Percentiles rank a stretch among this genome's conserved stretches.
Conservation (phyloP, 2,888 invertebrate genomes). For the Limenitis camilla region DNA sequence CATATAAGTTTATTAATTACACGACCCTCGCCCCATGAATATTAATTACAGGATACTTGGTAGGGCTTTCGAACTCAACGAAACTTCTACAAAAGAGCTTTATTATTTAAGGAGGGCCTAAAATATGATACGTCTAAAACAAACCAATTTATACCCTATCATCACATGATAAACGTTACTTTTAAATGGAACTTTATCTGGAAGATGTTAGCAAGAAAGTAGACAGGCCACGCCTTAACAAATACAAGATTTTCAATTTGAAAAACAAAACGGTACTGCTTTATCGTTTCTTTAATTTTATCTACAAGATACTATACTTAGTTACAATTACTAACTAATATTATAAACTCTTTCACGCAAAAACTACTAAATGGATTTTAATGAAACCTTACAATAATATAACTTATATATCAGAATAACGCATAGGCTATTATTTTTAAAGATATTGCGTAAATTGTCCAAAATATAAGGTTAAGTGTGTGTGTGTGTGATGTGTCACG, state of each 20-base stretch:
- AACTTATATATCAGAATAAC: no score
- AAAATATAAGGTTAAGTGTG: no score
- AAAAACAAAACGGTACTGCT: conserved; percentile 18
- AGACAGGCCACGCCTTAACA: conserved; percentile 52
- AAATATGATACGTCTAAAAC: conserved; percentile 44
- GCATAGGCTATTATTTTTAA: no score
- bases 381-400: no score
- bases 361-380: no score
- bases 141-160: conserved; percentile 32
- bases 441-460: no score
- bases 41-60: conserved; percentile 68
- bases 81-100: conserved; percentile 74
- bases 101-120: conserved; percentile 70
- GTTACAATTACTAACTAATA: no score
- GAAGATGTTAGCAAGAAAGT: conserved; percentile 73
- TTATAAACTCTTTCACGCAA: no score
- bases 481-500: no score
- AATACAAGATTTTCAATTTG: conserved; percentile 36
- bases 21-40: conserved; percentile 72
- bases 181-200: conserved; percentile 54
- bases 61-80: conserved; percentile 70
- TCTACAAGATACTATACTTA: no score
- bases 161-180: conserved; percentile 35
- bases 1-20: conserved; percentile 76
- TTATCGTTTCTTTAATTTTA: neutral